Percentiles rank a stretch among this genome's conserved stretches.
These are phyloP conservation scores for Nothobranchius furzeri DNA, from an alignment of 2,113 vertebrate genomes.

Conservation along the genomic window DNA sequence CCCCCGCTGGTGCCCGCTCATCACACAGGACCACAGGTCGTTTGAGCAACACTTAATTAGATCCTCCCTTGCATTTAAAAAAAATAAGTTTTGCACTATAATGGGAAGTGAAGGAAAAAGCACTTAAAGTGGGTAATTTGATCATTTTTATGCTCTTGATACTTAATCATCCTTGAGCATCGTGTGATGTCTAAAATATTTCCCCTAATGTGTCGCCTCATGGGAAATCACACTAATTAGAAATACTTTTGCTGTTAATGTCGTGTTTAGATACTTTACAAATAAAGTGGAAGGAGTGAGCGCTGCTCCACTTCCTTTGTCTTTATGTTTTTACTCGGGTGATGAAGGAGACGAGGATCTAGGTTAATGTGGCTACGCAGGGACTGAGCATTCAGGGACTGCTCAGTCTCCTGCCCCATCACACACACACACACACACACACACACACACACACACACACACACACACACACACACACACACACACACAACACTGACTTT, in stretches of 20 bases:
- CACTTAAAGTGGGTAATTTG: slow-evolving; percentile 16
- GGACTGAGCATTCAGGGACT: slow-evolving; percentile 73
- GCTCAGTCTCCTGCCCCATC: slow-evolving; percentile 71
- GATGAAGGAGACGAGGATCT: slow-evolving; percentile 70
- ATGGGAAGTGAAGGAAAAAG: slow-evolving; percentile 18
- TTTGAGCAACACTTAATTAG: slow-evolving; percentile 69
- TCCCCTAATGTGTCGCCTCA: slow-evolving; percentile 61
- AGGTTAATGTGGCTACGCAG: slow-evolving; percentile 75
- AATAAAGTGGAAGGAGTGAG: slow-evolving; percentile 59
- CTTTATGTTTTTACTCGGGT: slow-evolving; percentile 71
- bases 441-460: slow-evolving; percentile 42
- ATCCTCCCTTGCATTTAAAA: slow-evolving; percentile 61
- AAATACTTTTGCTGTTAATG: slow-evolving; percentile 67
- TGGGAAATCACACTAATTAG: slow-evolving; percentile 73
- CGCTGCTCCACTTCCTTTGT: slow-evolving; percentile 66
- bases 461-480: slow-evolving; percentile 47
- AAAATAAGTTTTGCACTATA: slow-evolving; percentile 32
- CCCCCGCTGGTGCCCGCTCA: slow-evolving; percentile 48
- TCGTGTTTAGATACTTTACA: slow-evolving; percentile 77
- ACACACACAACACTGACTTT: slow-evolving; percentile 48
- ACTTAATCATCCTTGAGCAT: slow-evolving; percentile 46
- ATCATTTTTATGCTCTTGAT: slow-evolving; percentile 21
- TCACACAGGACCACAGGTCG: slow-evolving; percentile 49
- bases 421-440: slow-evolving; percentile 45
- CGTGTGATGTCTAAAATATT: slow-evolving; percentile 57